Base-by-base conservation (phyloP, 2,113 vertebrate species). In the Anguilla rostrata region DNA sequence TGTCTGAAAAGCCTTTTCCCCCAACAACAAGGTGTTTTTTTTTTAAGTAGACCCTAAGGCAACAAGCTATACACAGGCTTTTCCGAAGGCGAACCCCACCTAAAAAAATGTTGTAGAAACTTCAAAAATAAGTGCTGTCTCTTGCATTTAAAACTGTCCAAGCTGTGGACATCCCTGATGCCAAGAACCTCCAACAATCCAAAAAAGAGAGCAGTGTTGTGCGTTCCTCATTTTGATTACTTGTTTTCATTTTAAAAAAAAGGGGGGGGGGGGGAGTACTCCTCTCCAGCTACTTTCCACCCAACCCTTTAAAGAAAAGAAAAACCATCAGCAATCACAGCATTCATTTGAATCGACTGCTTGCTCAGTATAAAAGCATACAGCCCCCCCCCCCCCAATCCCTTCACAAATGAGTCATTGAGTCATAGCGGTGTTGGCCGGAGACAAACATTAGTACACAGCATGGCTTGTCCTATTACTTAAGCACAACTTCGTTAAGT, bases 151-250 rank as follows among this genome's bases (percentile, higher is more conserved):
- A 40, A 41, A 80, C 39, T 22, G 14, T 41, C 15, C 15, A 41
- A 40, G 78, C 78, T 41, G 75, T 39, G 49, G 71, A 85, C n/a
- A 78, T 85, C 71, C 41, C 34, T 49, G 26, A 78, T n/a, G n/a
- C 71, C 43, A 2, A 29, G 29, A 39, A 63, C 20, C 34, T n/a
- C 43, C 39, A 46, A 39, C 39, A 43, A 78, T 49, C 6, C 14
- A 41, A 41, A 39, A 80, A 41, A 80, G n/a, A 78, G n/a, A 29
- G 39, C 18, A 14, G 41, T 78, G 66, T 85, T 85, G 84, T 78
- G 84, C 43, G 34, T 78, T 46, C 18, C 40, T 40, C 83, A 63
- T 40, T 49, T 60, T 83, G 49, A 63, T 39, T 39, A 57, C 82
- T 63, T 46, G 16, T 8, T 63, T 83, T 9, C 15, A 56, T n/a